These are phyloP conservation scores for Prietella phreatophila DNA, from an alignment of 2,113 vertebrate genomes.

Conservation along the genomic window DNA sequence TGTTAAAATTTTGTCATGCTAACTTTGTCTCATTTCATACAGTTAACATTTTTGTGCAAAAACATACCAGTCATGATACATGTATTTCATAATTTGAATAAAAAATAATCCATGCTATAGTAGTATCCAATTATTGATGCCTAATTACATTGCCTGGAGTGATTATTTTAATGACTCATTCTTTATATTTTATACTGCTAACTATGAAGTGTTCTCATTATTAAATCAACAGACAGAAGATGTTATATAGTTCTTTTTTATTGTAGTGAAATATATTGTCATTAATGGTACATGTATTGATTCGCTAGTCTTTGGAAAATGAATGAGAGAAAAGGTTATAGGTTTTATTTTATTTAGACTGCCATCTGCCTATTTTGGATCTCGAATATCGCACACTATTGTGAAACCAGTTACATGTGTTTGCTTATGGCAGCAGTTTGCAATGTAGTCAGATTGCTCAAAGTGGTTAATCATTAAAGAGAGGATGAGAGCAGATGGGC, in stretches of 20 bases:
- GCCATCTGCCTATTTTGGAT: background rate
- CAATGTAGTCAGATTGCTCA: background rate
- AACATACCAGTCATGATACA: background rate
- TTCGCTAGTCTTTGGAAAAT: background rate
- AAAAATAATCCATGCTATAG: background rate
- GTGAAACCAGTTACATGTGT: background rate
- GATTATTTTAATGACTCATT: background rate
- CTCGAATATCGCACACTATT: no score
- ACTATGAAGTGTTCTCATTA: background rate
- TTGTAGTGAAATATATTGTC: background rate
- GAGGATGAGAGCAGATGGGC: background rate
- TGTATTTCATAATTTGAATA: background rate
- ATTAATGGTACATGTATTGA: background rate
- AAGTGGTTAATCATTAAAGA: constrained; percentile 22
- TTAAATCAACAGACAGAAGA: background rate
- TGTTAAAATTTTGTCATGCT: no score
- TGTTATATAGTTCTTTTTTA: background rate
- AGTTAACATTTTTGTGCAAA: background rate
- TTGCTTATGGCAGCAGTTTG: background rate
- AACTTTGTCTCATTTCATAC: background rate
- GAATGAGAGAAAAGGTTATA: background rate
- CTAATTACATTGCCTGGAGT: background rate
- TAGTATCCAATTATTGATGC: background rate
- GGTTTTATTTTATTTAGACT: background rate
- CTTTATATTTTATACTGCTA: background rate